Conservation (phyloP, 2,888 invertebrate genomes). For the Lepas anatifera region DNA sequence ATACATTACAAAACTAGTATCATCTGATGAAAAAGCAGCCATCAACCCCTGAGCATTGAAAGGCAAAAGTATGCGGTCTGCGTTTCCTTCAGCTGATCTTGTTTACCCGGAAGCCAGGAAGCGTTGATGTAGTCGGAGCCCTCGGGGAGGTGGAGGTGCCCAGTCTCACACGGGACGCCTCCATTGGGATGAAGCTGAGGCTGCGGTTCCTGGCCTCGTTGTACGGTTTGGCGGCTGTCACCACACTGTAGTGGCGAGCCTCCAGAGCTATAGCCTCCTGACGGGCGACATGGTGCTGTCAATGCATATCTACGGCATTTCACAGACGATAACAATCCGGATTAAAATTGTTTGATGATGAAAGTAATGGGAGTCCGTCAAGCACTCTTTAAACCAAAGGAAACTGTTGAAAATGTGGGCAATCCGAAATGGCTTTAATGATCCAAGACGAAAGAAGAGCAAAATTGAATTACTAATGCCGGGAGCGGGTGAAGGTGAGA, state of each 20-base stretch:
- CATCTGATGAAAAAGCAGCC: no score
- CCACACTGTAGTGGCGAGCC: constrained; percentile 71
- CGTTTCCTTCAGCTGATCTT: no score
- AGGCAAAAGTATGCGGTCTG: no score
- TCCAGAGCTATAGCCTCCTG: constrained; percentile 59
- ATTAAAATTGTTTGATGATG: background rate
- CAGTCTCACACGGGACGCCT: constrained; percentile 75
- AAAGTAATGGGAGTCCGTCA: background rate
- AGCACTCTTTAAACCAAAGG: no score
- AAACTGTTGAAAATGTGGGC: no score
- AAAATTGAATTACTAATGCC: no score
- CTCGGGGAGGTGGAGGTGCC: constrained; percentile 54
- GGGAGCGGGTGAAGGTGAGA: no score
- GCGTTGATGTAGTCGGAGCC: constrained; percentile 89
- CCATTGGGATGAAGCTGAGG: constrained; percentile 64
- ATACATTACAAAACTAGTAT: no score
- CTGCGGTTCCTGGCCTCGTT: constrained; percentile 79
- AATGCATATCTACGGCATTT: background rate
- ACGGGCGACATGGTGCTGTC: constrained; percentile 13
- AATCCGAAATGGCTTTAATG: no score
- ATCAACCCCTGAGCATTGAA: no score
- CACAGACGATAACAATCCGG: background rate
- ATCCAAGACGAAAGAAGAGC: no score
- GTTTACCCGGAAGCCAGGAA: constrained; percentile 70
- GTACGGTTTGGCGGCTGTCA: constrained; percentile 70